Evolutionary conservation across 2,888 invertebrate species (phyloP).

Genomic region (Leptopilina drosophilae): DNA sequence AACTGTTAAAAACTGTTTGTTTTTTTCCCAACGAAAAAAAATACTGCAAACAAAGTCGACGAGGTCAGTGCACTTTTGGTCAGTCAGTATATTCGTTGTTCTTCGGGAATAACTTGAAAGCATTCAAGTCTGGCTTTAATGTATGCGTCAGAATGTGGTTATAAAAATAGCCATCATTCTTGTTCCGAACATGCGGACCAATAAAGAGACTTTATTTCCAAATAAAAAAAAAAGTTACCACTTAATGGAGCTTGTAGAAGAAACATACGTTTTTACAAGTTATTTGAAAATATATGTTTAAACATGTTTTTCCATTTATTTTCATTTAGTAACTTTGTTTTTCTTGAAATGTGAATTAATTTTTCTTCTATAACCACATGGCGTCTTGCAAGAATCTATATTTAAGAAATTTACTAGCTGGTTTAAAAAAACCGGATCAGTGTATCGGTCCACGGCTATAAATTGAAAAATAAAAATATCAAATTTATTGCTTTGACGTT

Average conservation of each 20-base stretch:
- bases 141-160: background rate
- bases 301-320: too few relatives aligned
- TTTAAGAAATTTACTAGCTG: conserved; percentile 25
- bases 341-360: too few relatives aligned
- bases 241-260: too few relatives aligned
- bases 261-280: too few relatives aligned
- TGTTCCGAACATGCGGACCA: too few relatives aligned
- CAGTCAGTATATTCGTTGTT: conserved; percentile 54
- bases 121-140: background rate
- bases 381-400: conserved; percentile 32
- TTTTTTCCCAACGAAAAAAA: background rate
- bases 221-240: too few relatives aligned
- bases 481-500: too few relatives aligned
- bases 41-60: conserved; percentile 54
- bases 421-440: conserved; percentile 4
- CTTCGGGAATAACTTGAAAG: conserved; percentile 41
- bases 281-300: too few relatives aligned
- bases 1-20: too few relatives aligned
- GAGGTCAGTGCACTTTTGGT: conserved; percentile 56
- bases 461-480: conserved; percentile 16
- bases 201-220: too few relatives aligned
- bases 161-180: conserved; percentile 1
- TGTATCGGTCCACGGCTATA: background rate
- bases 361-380: background rate
- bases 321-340: too few relatives aligned